Evolutionary conservation across 2,797 vertebrate genomes (phyloP).

Genomic region (Megalops cyprinoides): DNA sequence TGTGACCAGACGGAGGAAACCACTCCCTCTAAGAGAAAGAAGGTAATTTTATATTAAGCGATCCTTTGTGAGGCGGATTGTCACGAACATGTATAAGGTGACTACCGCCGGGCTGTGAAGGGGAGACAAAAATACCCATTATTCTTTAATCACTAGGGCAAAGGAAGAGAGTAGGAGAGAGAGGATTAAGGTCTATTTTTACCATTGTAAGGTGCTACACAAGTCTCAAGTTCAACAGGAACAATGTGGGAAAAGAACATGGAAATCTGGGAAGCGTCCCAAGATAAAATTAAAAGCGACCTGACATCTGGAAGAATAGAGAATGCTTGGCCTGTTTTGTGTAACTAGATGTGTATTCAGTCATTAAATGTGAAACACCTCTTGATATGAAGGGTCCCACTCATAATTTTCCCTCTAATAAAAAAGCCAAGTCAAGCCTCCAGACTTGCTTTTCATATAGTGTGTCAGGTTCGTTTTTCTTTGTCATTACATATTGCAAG

Average conservation of each 20-base stretch:
- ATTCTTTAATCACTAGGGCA: conserved; percentile 63
- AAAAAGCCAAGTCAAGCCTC: too few species aligned
- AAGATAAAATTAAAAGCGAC: conserved; percentile 48
- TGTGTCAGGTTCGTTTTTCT: too few species aligned
- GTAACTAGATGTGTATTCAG: background rate
- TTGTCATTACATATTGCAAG: too few species aligned
- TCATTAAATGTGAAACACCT: too few species aligned
- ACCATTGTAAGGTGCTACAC: conserved; percentile 49
- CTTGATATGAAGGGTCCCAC: too few species aligned
- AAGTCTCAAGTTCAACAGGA: conserved; percentile 61
- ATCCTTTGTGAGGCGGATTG: conserved; percentile 30
- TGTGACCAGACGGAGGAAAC: conserved; percentile 60
- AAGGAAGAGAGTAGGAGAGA: conserved; percentile 49
- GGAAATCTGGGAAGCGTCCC: conserved; percentile 57
- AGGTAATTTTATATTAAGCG: conserved; percentile 53
- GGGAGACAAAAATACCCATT: conserved; percentile 57
- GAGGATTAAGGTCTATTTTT: conserved; percentile 70
- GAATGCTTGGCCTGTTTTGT: conserved; percentile 46
- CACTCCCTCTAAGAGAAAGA: conserved; percentile 70
- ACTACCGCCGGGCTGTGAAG: conserved; percentile 32
- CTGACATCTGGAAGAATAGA: conserved; percentile 36
- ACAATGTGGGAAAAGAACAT: conserved; percentile 62
- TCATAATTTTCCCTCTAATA: too few species aligned
- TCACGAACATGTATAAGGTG: conserved; percentile 50
- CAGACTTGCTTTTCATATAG: too few species aligned